Conservation (phyloP, 2,888 invertebrate genomes). For the Tenthredo distinguenda region DNA sequence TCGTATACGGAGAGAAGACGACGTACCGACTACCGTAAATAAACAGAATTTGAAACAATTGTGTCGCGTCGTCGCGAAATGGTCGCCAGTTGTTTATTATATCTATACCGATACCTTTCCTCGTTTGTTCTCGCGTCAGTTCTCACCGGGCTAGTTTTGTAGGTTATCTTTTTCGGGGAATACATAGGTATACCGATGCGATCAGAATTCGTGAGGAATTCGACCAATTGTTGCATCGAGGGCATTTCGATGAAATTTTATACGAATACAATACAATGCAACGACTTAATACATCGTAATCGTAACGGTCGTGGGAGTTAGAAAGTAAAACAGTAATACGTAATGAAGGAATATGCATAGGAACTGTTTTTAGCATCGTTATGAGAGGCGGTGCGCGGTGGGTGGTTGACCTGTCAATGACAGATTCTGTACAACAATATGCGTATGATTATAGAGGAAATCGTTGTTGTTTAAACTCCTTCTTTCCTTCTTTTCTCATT, state of each 20-base stretch:
- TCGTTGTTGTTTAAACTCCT: not conserved
- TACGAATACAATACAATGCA: not conserved
- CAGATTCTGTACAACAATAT: not conserved
- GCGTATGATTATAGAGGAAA: not conserved
- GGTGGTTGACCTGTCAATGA: slow-evolving; percentile 23
- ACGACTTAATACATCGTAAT: not conserved
- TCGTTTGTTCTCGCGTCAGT: too few relatives aligned
- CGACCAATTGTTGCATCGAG: too few relatives aligned
- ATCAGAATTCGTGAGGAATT: too few relatives aligned
- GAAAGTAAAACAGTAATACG: not conserved
- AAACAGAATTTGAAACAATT: too few relatives aligned
- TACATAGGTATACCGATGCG: too few relatives aligned
- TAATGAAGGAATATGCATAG: not conserved
- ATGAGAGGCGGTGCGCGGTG: not conserved
- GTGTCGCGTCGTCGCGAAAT: too few relatives aligned
- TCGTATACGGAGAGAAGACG: too few relatives aligned
- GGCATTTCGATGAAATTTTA: not conserved
- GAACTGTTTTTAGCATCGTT: not conserved
- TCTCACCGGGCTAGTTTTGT: too few relatives aligned
- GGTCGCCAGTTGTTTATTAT: too few relatives aligned
- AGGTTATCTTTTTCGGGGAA: too few relatives aligned
- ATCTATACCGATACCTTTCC: too few relatives aligned
- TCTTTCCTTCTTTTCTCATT: not conserved
- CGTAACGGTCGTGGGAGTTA: not conserved
- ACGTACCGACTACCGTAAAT: too few relatives aligned